A percentile compares a stretch with the other conserved stretches of the same genome.
Conservation (phyloP, 2,113 vertebrate genomes). For the Brienomyrus brachyistius region DNA sequence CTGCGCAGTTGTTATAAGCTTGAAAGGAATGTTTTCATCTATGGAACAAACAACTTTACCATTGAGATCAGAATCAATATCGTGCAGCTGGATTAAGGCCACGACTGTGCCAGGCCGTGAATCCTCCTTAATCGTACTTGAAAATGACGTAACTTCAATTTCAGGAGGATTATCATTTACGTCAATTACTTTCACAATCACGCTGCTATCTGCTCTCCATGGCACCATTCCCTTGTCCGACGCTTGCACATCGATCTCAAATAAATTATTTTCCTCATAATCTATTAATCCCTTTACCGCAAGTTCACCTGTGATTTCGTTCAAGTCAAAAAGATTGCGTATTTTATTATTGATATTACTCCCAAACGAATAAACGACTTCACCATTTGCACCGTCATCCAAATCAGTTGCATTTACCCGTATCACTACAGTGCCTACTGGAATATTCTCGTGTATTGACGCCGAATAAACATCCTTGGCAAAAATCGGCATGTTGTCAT, state of each 20-base stretch:
- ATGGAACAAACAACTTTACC: constrained; percentile 60
- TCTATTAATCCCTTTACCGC: constrained; percentile 45
- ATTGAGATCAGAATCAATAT: constrained; percentile 54
- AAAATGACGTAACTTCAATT: constrained; percentile 76
- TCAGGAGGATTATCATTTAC: constrained; percentile 70
- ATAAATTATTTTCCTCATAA: constrained; percentile 45
- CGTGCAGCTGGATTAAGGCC: constrained; percentile 49
- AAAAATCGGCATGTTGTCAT: constrained; percentile 49
- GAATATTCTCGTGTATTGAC: constrained; percentile 25
- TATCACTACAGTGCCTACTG: constrained; percentile 34
- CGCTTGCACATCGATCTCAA: constrained; percentile 53
- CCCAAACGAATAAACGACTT: constrained; percentile 50
- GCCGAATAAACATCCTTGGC: constrained; percentile 35
- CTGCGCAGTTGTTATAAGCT: constrained; percentile 36
- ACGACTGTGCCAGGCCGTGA: constrained; percentile 45
- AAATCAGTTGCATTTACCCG: constrained; percentile 53
- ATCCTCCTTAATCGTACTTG: constrained; percentile 63
- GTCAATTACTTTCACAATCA: constrained; percentile 50
- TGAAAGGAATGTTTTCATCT: constrained; percentile 42
- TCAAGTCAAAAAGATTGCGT: constrained; percentile 36
- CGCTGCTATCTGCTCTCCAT: constrained; percentile 36
- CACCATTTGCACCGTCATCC: constrained; percentile 53
- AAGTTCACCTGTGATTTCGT: constrained; percentile 45
- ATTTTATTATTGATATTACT: constrained; percentile 32
- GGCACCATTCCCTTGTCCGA: constrained; percentile 42